Percentiles rank a stretch among this genome's conserved stretches.
phyloP scores from a whole-genome alignment of 2,888 invertebrate species.

The Creontiades dilutus region DNA sequence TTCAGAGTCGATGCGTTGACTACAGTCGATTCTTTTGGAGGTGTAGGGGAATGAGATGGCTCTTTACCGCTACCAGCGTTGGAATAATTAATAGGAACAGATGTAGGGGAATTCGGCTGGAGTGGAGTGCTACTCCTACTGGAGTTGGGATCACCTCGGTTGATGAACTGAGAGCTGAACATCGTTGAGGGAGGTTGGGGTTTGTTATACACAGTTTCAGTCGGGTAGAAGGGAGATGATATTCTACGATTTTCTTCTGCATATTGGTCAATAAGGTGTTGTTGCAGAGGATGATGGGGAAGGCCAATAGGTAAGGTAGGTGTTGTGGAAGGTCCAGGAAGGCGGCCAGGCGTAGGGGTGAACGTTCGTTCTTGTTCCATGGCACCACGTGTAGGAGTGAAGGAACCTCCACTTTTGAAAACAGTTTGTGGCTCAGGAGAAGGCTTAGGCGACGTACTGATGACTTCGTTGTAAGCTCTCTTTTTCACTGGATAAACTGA shows the following conservation, averaged over 20 bases:
- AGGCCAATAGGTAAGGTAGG: constrained; percentile 58
- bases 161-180: constrained; percentile 69
- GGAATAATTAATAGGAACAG: constrained; percentile 75
- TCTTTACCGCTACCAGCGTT: constrained; percentile 70
- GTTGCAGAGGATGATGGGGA: constrained; percentile 74
- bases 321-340: constrained; percentile 74
- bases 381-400: constrained; percentile 76
- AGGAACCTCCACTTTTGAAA: constrained; percentile 74
- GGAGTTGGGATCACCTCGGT: constrained; percentile 69
- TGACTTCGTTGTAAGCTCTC: constrained; percentile 81
- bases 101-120: constrained; percentile 71
- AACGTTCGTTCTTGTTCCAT: constrained; percentile 76
- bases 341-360: constrained; percentile 76
- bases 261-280: constrained; percentile 69
- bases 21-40: constrained; percentile 61
- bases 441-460: constrained; percentile 74
- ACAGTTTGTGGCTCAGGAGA: constrained; percentile 52
- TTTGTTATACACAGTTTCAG: constrained; percentile 73
- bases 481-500: constrained; percentile 83
- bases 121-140: constrained; percentile 67
- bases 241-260: constrained; percentile 73
- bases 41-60: constrained; percentile 45
- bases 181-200: constrained; percentile 72
- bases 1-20: constrained; percentile 62
- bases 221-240: constrained; percentile 73